Conservation (phyloP, 2,113 vertebrate species). For the Taxidea taxus region DNA sequence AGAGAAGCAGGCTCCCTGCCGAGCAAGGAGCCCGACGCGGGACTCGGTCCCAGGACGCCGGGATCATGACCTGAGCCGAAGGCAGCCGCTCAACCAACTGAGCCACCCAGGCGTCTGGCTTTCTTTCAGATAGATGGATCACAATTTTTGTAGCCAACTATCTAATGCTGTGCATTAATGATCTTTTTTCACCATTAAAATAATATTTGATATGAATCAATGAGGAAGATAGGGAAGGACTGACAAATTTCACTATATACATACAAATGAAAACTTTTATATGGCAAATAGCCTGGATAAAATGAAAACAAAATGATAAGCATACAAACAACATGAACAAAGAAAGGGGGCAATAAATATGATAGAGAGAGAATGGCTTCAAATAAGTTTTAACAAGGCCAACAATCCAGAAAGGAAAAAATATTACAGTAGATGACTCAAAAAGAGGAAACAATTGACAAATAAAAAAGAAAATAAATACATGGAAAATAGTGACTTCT, state of each 20-base stretch:
- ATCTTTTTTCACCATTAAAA: neutral
- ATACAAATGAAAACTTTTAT: neutral
- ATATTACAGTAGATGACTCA: neutral
- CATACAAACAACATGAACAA: neutral
- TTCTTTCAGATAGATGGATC: neutral
- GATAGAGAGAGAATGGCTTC: neutral
- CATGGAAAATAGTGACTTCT: neutral
- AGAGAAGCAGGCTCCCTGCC: no score
- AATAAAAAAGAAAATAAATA: neutral
- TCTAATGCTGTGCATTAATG: neutral
- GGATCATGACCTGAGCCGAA: no score
- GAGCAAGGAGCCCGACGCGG: no score
- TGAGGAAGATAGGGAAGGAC: neutral
- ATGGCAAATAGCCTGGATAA: neutral
- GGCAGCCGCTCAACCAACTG: no score
- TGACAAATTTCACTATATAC: neutral
- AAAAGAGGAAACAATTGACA: neutral
- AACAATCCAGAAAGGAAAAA: neutral
- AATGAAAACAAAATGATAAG: slow-evolving; percentile 16
- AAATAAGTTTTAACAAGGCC: neutral
- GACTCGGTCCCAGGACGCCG: no score
- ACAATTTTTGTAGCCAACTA: neutral
- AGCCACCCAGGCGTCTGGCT: no score
- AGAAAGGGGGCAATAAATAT: neutral
- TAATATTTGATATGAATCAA: neutral